Percentiles rank a stretch among this genome's conserved stretches.
phyloP scores from a whole-genome alignment of 92 coral and sea anemone genomes.

The Palythoa caribaeorum region DNA sequence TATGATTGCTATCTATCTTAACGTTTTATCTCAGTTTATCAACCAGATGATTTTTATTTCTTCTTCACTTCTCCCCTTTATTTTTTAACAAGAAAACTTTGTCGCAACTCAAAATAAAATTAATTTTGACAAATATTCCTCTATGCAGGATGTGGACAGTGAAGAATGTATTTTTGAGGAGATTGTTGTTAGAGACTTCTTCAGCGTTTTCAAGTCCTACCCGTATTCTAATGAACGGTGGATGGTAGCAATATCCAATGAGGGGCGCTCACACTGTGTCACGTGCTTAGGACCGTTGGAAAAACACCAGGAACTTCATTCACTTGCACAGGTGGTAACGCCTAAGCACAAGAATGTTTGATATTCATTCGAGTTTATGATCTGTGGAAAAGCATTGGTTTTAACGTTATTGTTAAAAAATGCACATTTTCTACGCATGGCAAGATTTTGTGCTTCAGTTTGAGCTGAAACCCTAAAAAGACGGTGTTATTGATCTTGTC shows the following conservation, averaged over 20 bases:
- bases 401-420: not conserved
- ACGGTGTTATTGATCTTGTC: not conserved
- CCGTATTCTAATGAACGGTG: conserved; percentile 82
- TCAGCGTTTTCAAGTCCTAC: conserved; percentile 79
- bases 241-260: conserved; percentile 73
- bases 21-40: too few species aligned
- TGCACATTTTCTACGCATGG: not conserved
- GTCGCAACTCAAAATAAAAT: not conserved
- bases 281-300: conserved; percentile 66
- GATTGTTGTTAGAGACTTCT: conserved; percentile 78
- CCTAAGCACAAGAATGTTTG: conserved; percentile 13
- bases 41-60: too few species aligned
- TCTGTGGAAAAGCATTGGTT: not conserved
- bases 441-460: not conserved
- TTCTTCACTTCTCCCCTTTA: not conserved
- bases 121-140: not conserved
- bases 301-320: conserved; percentile 68
- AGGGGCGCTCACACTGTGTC: conserved; percentile 69
- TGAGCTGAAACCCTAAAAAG: not conserved
- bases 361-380: not conserved
- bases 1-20: too few species aligned
- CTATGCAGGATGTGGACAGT: conserved; percentile 78
- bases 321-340: conserved; percentile 75
- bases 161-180: conserved; percentile 86
- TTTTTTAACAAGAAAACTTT: not conserved